Percentiles rank a stretch among this genome's conserved stretches.
Evolutionary conservation across 2,888 invertebrate species (phyloP).

Genomic region (Eulithis prunata): DNA sequence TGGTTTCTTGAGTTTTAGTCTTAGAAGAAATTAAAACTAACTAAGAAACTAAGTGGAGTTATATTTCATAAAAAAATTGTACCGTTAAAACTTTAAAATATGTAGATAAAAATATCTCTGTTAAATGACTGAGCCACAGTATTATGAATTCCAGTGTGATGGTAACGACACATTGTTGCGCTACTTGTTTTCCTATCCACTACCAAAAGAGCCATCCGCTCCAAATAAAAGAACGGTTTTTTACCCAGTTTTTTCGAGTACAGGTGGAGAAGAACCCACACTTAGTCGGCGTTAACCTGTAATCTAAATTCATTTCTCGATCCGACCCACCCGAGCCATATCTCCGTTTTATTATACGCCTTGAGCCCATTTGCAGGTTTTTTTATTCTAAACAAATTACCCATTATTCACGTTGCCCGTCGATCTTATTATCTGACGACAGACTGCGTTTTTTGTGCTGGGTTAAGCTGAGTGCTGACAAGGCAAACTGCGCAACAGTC

Average conservation of each 20-base stretch:
- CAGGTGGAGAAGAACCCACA: slow-evolving; percentile 81
- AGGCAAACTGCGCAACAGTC: not conserved
- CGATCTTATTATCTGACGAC: slow-evolving; percentile 75
- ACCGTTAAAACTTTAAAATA: no score
- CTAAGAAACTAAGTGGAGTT: no score
- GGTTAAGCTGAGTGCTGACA: slow-evolving; percentile 14
- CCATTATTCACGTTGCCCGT: slow-evolving; percentile 75
- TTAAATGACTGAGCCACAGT: not conserved
- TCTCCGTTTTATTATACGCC: slow-evolving; percentile 82
- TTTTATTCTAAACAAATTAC: slow-evolving; percentile 82
- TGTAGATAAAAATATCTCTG: not conserved
- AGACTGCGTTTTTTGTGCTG: slow-evolving; percentile 52
- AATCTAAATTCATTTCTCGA: slow-evolving; percentile 85
- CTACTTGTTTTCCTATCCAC: slow-evolving; percentile 25
- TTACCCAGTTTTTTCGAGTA: slow-evolving; percentile 73
- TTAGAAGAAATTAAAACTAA: no score
- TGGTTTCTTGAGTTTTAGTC: no score
- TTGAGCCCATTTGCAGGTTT: slow-evolving; percentile 80
- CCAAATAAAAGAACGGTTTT: slow-evolving; percentile 52
- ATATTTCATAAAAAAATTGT: no score
- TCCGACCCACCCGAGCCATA: slow-evolving; percentile 79
- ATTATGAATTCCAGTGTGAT: not conserved
- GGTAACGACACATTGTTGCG: slow-evolving; percentile 3
- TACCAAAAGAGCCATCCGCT: slow-evolving; percentile 43
- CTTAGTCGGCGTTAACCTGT: slow-evolving; percentile 83